Conservation (phyloP, 2,113 vertebrate species). For the Bos taurus region ARS-UCD2.0 NC_037339.1:54500501-54501000, state of each 20-base stretch:
- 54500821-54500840: not conserved
- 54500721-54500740: not conserved
- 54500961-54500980: not conserved
- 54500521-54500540: not conserved
- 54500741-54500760: not conserved
- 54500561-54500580: not conserved
- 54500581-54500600: not conserved
- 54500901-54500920: not conserved
- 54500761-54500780: conserved; percentile 15
- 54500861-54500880: conserved; percentile 18
- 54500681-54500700: not conserved
- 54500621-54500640: not conserved
- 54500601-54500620: not conserved
- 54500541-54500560: conserved; percentile 7
- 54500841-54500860: not conserved
- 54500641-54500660: not conserved
- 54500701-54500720: not conserved
- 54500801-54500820: not conserved
- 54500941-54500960: not conserved
- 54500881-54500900: not conserved
- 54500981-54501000: not conserved
- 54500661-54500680: not conserved
- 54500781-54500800: not conserved
- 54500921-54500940: not conserved
- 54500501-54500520: not conserved